These are phyloP conservation scores for Halisarca cf. caerulea DNA, from an alignment of 37 sponge, comb jelly and placozoan genomes.

Conservation along the genomic window DNA sequence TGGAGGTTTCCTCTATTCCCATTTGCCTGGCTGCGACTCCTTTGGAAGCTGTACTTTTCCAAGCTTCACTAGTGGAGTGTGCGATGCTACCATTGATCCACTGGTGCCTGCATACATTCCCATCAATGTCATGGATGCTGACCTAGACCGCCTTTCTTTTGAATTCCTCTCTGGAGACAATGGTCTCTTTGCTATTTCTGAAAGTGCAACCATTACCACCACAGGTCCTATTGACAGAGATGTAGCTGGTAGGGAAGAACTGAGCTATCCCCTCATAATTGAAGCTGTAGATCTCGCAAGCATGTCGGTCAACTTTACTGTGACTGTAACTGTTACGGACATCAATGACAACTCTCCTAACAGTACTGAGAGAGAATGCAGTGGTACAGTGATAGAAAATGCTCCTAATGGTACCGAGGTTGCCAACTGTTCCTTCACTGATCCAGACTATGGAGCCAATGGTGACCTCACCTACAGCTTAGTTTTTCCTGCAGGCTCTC, in stretches of 20 bases:
- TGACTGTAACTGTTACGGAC: conserved; percentile 40
- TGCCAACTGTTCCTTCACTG: conserved; percentile 46
- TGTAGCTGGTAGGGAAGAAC: conserved; percentile 25
- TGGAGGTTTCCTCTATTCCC: conserved; percentile 55
- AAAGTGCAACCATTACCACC: not conserved
- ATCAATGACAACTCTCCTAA: conserved; percentile 62
- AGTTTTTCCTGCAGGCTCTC: not conserved
- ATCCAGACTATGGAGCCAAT: conserved; percentile 53
- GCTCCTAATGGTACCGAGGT: conserved; percentile 22
- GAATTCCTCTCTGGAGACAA: conserved; percentile 44
- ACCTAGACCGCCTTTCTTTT: conserved; percentile 40
- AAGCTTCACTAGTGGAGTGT: conserved; percentile 14
- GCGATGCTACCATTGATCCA: conserved; percentile 53
- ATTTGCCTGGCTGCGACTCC: not conserved
- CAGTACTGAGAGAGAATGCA: conserved; percentile 14
- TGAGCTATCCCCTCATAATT: conserved; percentile 30
- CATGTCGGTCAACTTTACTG: conserved; percentile 4
- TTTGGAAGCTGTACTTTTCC: not conserved
- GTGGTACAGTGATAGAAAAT: conserved; percentile 43
- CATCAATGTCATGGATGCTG: conserved; percentile 56
- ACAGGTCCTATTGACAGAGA: conserved; percentile 60
- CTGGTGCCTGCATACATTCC: conserved; percentile 34
- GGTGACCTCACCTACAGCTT: conserved; percentile 45
- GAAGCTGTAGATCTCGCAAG: conserved; percentile 38
- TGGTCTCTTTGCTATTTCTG: conserved; percentile 30